phyloP scores from a whole-genome alignment of 1,140 invertebrate genomes.

The Orius laevigatus region DNA sequence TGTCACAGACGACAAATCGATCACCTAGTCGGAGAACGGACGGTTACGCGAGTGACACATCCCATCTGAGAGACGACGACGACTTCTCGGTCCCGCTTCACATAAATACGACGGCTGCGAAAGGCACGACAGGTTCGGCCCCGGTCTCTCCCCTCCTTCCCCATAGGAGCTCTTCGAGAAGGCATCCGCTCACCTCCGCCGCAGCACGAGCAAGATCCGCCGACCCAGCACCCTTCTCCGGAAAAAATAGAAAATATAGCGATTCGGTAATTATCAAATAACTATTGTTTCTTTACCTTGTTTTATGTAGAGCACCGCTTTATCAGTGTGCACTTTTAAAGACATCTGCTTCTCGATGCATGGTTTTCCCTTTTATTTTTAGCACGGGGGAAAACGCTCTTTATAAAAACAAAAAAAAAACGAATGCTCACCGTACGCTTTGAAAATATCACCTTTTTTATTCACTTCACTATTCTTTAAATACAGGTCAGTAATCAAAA shows the following conservation, averaged over 20 bases:
- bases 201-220: conserved; percentile 3
- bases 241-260: conserved; percentile 30
- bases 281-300: neutral
- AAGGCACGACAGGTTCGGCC: conserved; percentile 28
- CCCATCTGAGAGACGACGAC: conserved; percentile 53
- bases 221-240: conserved; percentile 26
- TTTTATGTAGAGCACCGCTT: neutral
- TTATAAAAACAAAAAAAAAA: too few relatives aligned
- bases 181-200: conserved; percentile 25
- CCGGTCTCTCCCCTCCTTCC: conserved; percentile 39
- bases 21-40: conserved; percentile 30
- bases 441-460: too few relatives aligned
- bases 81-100: conserved; percentile 46
- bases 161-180: conserved; percentile 41
- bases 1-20: conserved; percentile 33
- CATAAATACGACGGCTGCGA: conserved; percentile 37
- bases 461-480: too few relatives aligned
- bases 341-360: too few relatives aligned
- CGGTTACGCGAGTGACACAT: conserved; percentile 59
- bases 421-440: too few relatives aligned
- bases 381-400: too few relatives aligned
- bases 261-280: conserved; percentile 28
- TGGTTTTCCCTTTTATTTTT: too few relatives aligned
- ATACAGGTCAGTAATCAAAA: too few relatives aligned
- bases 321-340: conserved; percentile 1